These are phyloP conservation scores for Tadarida brasiliensis DNA, from an alignment of 2,797 vertebrate genomes.

Conservation along the genomic window DNA sequence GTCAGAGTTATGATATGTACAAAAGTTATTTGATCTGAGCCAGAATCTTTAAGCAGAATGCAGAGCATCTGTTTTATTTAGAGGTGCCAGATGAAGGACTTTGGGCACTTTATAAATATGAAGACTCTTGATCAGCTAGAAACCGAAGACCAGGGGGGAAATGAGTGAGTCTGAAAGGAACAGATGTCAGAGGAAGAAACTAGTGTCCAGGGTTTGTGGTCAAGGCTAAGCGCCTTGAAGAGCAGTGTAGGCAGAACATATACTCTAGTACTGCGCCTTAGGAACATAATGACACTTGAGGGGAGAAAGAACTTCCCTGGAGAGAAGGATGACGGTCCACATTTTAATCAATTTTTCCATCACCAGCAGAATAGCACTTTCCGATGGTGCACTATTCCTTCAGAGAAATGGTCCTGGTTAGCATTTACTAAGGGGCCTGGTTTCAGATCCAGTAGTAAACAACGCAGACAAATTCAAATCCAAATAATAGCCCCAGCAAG, in stretches of 20 bases:
- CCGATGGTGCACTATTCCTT: background rate
- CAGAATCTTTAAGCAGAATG: background rate
- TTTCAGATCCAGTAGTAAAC: background rate
- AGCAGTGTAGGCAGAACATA: conserved; percentile 50
- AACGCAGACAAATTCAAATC: conserved; percentile 54
- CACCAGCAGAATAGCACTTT: conserved; percentile 51
- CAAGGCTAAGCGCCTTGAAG: background rate
- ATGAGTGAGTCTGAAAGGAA: conserved; percentile 12
- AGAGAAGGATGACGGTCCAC: conserved; percentile 6
- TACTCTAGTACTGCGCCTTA: conserved; percentile 1
- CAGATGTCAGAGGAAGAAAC: conserved; percentile 21
- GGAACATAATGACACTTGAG: conserved; percentile 10
- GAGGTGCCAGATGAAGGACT: background rate
- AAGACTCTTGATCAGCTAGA: conserved; percentile 14
- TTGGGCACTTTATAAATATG: background rate
- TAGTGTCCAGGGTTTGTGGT: background rate
- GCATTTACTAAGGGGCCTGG: conserved; percentile 26
- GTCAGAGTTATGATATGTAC: background rate
- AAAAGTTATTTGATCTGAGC: background rate
- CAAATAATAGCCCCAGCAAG: background rate
- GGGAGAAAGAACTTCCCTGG: background rate
- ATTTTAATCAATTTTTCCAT: conserved; percentile 74
- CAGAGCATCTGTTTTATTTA: background rate
- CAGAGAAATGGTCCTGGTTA: conserved; percentile 35
- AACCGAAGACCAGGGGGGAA: background rate